Evolutionary conservation across 1,140 invertebrate genomes (phyloP), one percentile per base, ranked within the genome.

Genomic region (Drosophila athabasca): DNA sequence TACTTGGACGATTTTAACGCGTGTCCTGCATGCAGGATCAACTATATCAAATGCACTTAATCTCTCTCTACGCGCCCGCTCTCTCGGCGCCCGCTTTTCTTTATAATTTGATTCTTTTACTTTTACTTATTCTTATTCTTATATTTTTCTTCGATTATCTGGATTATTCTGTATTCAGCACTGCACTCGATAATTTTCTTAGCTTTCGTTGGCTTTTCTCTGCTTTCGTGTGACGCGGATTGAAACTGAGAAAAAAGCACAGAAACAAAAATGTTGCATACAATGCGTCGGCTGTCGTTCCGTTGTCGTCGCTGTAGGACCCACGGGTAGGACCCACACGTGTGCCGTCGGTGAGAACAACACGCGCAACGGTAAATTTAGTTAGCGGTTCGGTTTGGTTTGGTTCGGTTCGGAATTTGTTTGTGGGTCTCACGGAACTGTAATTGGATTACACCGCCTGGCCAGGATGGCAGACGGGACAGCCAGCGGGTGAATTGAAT

Each of bases 11-110:
- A 78, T 72, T 76, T 83, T 55, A 83, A 48, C 67, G 62, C 80
- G 66, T 61, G 76, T 88, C 83, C 83, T 88, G 83, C 83, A 70
- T 79, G 83, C 83, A 87, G 83, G 83, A 87, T 76, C 69, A 74
- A 84, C 39, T 68, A 58, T 66, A 70, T 77, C 53, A 62, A 69
- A 74, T 49, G 50, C 52, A 54, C 50, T 26, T 48, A 49, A 64
- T 71, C 19, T 53, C 17, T 19, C 51, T 53, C 31, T 3, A 19
- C 45, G 15, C 45, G 9, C 15, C 41, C 51, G 22, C 51, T 24
- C 9, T n/a, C 31, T 15, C 31, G 8, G 51, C 51, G 51, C 31
- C 41, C 51, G 51, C 15, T 35, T 66, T 9, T 48, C 9, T 64
- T 55, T 46, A 39, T 48, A 24, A 24, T 75, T 51, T 24, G 29